Evolutionary conservation across 2,888 invertebrate species (phyloP), one percentile per base, ranked within the genome.

Genomic region (Macrosoma leucophasiata): DNA sequence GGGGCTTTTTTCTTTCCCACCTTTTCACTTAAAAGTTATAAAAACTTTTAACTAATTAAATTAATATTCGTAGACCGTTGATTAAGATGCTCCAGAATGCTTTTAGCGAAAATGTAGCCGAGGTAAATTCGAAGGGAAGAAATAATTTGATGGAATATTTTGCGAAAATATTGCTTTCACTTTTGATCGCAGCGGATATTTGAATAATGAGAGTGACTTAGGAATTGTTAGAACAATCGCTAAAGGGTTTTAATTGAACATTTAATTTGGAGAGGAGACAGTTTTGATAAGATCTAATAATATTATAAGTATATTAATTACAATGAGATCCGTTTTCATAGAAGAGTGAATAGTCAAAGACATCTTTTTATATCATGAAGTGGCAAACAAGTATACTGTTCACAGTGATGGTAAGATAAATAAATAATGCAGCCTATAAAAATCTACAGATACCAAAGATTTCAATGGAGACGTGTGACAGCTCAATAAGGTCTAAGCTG

Each of bases 41-140:
- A 69, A 73, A 75, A 70, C 66, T 75, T 74, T 68, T 67, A 61
- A 65, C 62, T 74, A 76, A 74, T 76, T 71, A 72, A 72, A 73
- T 75, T 73, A 74, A 71, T 75, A 75, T 74, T 75, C 69, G 63
- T 62, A 60, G 67, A 58, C 61, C 66, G 70, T 73, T 77, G 73
- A 78, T 77, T 73, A 75, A 72, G 71, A 65, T 65, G 68, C 65
- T 61, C 55, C 57, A 66, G 64, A 75, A 74, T 74, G 76, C 74
- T 75, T 75, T 75, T 76, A 76, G 58, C 71, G 68, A 57, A 62
- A 64, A 74, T 65, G 65, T 63, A 42, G 40, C 36, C 29, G 23
- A 46, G 40, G 41, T 52, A 46, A 48, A 46, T 43, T 48, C 58
- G 55, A 54, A 55, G 46, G 46, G 52, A 50, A 56, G 58, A 63